These are phyloP conservation scores for Pangasius larnaudii DNA, from an alignment of 2,797 vertebrate species.

Conservation along the genomic window DNA sequence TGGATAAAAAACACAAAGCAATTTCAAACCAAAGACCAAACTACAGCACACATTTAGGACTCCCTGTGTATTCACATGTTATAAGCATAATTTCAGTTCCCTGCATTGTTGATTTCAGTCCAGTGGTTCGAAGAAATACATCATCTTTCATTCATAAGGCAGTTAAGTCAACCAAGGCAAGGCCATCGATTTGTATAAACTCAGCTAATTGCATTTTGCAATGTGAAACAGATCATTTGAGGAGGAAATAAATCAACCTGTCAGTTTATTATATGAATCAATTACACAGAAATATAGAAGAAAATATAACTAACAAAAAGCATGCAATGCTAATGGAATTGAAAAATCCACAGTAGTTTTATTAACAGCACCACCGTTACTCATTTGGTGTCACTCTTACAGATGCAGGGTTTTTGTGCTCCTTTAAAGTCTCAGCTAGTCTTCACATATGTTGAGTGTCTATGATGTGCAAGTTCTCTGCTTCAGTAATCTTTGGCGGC, in stretches of 20 bases:
- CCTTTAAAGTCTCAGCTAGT: background rate
- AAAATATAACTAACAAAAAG: conserved; percentile 8
- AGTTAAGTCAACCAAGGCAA: conserved; percentile 4
- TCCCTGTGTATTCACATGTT: background rate
- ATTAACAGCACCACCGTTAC: background rate
- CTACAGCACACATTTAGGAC: background rate
- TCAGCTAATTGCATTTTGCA: conserved; percentile 30
- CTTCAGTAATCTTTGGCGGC: conserved; percentile 87
- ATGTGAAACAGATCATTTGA: background rate
- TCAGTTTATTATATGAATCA: conserved; percentile 27
- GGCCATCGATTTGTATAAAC: conserved; percentile 35
- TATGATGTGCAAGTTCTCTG: conserved; percentile 91
- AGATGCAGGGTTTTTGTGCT: background rate
- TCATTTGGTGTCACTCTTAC: background rate
- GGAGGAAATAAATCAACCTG: conserved; percentile 21
- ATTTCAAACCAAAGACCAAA: background rate
- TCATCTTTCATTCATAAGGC: conserved; percentile 17
- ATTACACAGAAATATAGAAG: conserved; percentile 30
- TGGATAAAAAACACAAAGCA: background rate
- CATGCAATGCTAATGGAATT: background rate
- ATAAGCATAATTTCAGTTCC: background rate
- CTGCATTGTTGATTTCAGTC: conserved; percentile 23
- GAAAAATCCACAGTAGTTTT: background rate
- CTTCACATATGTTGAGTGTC: conserved; percentile 83
- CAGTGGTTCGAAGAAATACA: conserved; percentile 5